Base-by-base conservation (phyloP, 2,888 invertebrate genomes). In the Tridacna gigas region DNA sequence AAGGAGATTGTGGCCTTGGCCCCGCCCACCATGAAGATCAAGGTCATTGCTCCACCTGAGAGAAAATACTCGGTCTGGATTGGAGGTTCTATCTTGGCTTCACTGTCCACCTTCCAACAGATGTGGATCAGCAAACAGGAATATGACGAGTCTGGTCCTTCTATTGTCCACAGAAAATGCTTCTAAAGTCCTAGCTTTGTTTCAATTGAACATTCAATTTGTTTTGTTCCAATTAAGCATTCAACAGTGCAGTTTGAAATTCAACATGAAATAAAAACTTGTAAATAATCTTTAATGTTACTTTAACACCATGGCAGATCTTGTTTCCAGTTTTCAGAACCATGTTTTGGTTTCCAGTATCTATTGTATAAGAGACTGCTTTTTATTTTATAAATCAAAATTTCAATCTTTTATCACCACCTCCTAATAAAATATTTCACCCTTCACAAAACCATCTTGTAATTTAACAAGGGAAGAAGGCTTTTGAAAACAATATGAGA, bases 111-210 rank as follows among this genome's bases (percentile, higher is more conserved):
- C 22, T 71, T 71, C 71, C 71, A 71, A 25, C 71, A 71, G 71
- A 71, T 71, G 71, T 71, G 71, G 71, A 71, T 71, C 51, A 71
- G 71, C 47, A 71, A 71, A 26, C 71, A 71, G 25, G 71, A 71
- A 51, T 71, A 71, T 71, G 71, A 71, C 18, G 71, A 71, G 18
- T 71, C 71, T 25, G 71, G 71, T 15, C 71, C 71, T 18, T 71
- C 71, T 13, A 71, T 71, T 13, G 71, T 71, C 48, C 71, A 71
- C 71, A 71, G 71, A 26, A 71, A 71, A 71, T 71, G 71, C 15
- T 71, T 71, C 71, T 71, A 71, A 71, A 51, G 2, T 15, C 15
- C 15, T 51, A 51, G 51, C 15, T 56, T 56, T 37, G 37, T 37
- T 37, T 37, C 37, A 37, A 37, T 37, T 37, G 37, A 37, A 37